Conservation (phyloP, 2,888 invertebrate species). For the Glaucopsyche alexis region DNA sequence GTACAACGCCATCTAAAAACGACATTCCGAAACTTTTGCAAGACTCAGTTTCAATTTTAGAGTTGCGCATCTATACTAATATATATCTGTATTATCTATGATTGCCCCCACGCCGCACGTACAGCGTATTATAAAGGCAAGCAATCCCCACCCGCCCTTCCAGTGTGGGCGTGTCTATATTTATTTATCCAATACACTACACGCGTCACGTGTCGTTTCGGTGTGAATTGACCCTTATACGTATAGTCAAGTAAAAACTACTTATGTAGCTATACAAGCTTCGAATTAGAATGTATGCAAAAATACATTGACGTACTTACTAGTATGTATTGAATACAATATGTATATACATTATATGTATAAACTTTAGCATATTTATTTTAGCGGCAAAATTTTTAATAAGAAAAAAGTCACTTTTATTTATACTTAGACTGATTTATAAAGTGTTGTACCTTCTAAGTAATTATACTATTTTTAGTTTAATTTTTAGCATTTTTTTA, state of each 20-base stretch:
- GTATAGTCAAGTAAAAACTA: neutral
- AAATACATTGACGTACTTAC: neutral
- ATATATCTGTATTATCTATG: no score
- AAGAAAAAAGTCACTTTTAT: neutral
- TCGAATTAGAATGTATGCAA: neutral
- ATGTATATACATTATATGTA: slow-evolving; percentile 11
- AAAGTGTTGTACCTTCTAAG: neutral
- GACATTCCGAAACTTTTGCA: no score
- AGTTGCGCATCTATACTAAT: no score
- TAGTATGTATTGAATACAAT: slow-evolving; percentile 16
- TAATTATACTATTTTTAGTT: neutral
- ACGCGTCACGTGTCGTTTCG: no score
- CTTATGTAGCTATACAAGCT: no score
- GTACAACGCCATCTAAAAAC: no score
- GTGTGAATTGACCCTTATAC: neutral
- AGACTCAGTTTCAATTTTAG: no score
- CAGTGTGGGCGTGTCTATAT: no score
- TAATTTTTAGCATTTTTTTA: slow-evolving; percentile 18
- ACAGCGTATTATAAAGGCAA: no score
- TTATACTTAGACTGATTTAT: slow-evolving; percentile 20
- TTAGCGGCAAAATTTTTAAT: neutral
- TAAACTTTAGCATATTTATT: neutral
- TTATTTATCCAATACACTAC: no score
- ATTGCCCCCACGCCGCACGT: no score
- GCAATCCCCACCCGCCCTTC: no score